These are phyloP conservation scores for Allolobophora icterica DNA, from an alignment of 2,888 invertebrate genomes.

Conservation along the genomic window DNA sequence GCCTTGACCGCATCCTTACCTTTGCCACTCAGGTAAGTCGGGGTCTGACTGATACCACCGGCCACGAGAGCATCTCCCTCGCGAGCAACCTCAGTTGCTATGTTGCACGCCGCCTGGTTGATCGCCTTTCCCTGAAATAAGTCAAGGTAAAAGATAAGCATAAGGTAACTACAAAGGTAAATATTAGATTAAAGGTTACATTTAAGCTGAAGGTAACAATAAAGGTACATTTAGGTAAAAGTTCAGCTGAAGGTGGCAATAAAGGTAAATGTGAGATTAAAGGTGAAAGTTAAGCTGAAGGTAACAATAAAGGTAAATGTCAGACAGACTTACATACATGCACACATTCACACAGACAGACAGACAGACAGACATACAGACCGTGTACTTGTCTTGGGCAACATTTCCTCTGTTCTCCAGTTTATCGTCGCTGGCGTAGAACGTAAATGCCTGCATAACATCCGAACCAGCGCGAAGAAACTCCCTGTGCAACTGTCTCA, in stretches of 20 bases:
- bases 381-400: slow-evolving; percentile 46
- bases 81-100: slow-evolving; percentile 61
- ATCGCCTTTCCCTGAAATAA: slow-evolving; percentile 57
- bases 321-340: background rate
- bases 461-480: slow-evolving; percentile 65
- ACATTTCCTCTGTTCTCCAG: slow-evolving; percentile 56
- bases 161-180: too few species aligned
- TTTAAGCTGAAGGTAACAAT: background rate
- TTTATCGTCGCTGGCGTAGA: slow-evolving; percentile 66
- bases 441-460: slow-evolving; percentile 66
- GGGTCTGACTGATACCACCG: slow-evolving; percentile 64
- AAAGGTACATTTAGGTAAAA: background rate
- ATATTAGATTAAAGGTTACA: too few species aligned
- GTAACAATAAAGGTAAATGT: too few species aligned
- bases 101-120: slow-evolving; percentile 62
- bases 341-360: background rate
- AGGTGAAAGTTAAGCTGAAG: background rate
- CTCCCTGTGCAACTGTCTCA: slow-evolving; percentile 63
- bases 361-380: slow-evolving; percentile 35
- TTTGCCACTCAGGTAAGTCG: slow-evolving; percentile 60
- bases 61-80: slow-evolving; percentile 63
- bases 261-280: too few species aligned
- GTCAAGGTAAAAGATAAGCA: background rate
- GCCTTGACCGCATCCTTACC: slow-evolving; percentile 58
- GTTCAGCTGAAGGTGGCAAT: too few species aligned